Conservation (phyloP, 1,140 invertebrate species). For the Piezodorus guildinii region DNA sequence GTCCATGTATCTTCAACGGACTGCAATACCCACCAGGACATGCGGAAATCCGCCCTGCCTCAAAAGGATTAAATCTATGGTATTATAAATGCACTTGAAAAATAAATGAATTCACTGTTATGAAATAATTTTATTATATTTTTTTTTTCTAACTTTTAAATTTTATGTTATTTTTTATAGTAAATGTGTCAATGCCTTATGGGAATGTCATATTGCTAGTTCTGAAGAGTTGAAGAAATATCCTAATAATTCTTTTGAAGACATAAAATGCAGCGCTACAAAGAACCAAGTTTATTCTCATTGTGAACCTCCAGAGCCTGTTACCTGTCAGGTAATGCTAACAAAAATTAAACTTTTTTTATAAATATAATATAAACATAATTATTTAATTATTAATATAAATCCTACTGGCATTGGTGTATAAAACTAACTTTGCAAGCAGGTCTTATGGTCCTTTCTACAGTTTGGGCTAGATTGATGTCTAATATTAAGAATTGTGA, state of each 20-base stretch:
- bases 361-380: too few relatives aligned
- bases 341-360: too few relatives aligned
- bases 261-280: conserved; percentile 44
- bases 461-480: too few relatives aligned
- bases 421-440: too few relatives aligned
- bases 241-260: conserved; percentile 42
- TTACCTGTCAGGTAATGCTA: conserved; percentile 57
- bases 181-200: conserved; percentile 58
- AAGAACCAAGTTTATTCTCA: conserved; percentile 58
- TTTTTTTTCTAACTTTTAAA: neutral
- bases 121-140: too few relatives aligned
- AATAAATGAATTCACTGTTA: too few relatives aligned
- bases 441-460: too few relatives aligned
- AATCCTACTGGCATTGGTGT: too few relatives aligned
- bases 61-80: conserved; percentile 56
- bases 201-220: conserved; percentile 57
- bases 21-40: conserved; percentile 61
- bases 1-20: conserved; percentile 61
- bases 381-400: too few relatives aligned
- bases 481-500: too few relatives aligned
- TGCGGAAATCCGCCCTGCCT: conserved; percentile 53
- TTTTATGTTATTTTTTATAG: conserved; percentile 35
- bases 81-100: conserved; percentile 29
- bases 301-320: conserved; percentile 58
- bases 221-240: conserved; percentile 47